Evolutionary conservation across 2,113 vertebrate species (phyloP).

Genomic region (Taxidea taxus): DNA sequence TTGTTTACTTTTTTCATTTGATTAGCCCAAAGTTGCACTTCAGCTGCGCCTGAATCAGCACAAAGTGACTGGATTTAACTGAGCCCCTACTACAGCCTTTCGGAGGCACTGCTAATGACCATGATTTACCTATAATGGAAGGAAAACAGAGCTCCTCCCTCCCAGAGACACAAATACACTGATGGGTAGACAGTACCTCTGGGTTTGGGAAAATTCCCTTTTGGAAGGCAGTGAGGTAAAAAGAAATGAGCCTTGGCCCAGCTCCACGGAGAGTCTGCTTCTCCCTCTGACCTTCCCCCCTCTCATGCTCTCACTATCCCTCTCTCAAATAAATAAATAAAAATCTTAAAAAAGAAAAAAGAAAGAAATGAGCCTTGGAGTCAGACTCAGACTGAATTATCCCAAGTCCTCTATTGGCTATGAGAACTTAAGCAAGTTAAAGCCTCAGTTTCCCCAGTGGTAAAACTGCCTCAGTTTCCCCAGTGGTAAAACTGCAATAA

Average conservation of each 20-base stretch:
- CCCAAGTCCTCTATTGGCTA: background rate
- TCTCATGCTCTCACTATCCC: too few species aligned
- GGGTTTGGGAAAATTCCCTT: background rate
- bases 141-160: too few species aligned
- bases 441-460: too few species aligned
- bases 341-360: background rate
- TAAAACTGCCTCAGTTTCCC: background rate
- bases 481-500: background rate
- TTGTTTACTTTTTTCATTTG: background rate
- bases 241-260: background rate
- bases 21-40: background rate
- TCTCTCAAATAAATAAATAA: too few species aligned
- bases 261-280: too few species aligned
- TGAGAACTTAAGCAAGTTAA: background rate
- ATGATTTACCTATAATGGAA: background rate
- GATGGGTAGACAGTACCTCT: background rate
- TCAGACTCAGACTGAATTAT: background rate
- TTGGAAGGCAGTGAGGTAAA: background rate
- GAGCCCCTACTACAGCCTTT: background rate
- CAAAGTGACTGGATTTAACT: background rate
- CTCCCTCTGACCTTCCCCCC: too few species aligned
- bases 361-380: background rate
- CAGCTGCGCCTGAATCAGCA: background rate
- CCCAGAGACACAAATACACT: background rate
- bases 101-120: background rate